Evolutionary conservation across 2,888 invertebrate species (phyloP).

Genomic region (Chirona hameri): DNA sequence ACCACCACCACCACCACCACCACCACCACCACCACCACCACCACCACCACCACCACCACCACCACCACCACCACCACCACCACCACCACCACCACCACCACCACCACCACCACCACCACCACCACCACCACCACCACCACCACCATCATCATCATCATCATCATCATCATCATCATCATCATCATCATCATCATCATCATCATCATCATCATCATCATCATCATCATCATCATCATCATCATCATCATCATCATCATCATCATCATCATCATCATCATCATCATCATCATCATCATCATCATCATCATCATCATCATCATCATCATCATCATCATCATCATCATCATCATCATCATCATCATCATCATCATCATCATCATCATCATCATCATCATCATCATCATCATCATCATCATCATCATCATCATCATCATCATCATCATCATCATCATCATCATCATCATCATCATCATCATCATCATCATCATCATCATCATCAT

Average conservation of each 20-base stretch:
- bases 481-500: constrained; percentile 22
- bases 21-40: constrained; percentile 22
- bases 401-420: constrained; percentile 22
- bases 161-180: constrained; percentile 22
- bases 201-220: constrained; percentile 22
- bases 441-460: constrained; percentile 22
- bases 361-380: constrained; percentile 22
- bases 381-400: constrained; percentile 22
- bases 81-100: constrained; percentile 12
- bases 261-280: constrained; percentile 22
- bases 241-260: constrained; percentile 22
- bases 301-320: constrained; percentile 22
- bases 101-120: constrained; percentile 22
- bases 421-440: constrained; percentile 22
- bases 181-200: constrained; percentile 22
- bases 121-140: too few species aligned
- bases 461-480: constrained; percentile 22
- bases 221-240: constrained; percentile 22
- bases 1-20: constrained; percentile 22
- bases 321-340: constrained; percentile 22
- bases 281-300: constrained; percentile 22
- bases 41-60: constrained; percentile 22
- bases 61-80: constrained; percentile 22
- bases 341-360: constrained; percentile 22
- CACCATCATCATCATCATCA: too few species aligned